phyloP scores from a whole-genome alignment of 2,888 invertebrate genomes.

The Epicampocera succincta region DNA sequence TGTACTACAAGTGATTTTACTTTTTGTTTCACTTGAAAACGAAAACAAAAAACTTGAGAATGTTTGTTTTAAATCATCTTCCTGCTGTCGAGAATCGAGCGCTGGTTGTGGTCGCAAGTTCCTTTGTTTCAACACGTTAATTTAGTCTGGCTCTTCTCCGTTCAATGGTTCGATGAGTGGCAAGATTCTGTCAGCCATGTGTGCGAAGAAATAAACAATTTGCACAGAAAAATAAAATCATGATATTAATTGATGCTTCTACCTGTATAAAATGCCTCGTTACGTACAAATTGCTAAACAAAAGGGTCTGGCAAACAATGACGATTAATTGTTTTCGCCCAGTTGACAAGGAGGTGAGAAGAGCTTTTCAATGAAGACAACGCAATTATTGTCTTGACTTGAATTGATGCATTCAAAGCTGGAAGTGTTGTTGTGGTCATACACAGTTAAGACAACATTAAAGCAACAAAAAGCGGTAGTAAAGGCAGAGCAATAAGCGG shows the following conservation, averaged over 20 bases:
- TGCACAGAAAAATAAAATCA: slow-evolving; percentile 7
- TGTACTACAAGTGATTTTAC: slow-evolving; percentile 16
- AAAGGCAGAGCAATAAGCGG: neutral
- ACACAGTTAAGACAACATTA: slow-evolving; percentile 1
- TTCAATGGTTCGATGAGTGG: slow-evolving; percentile 8
- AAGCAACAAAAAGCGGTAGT: slow-evolving; percentile 15
- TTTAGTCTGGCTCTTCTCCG: slow-evolving; percentile 6
- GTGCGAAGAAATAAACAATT: slow-evolving; percentile 36
- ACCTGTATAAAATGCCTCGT: slow-evolving; percentile 61
- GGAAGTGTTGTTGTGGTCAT: slow-evolving; percentile 18
- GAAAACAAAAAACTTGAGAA: slow-evolving; percentile 6
- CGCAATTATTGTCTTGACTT: slow-evolving; percentile 34
- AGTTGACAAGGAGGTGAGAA: slow-evolving; percentile 28
- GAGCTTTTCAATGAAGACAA: slow-evolving; percentile 25
- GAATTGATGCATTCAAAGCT: slow-evolving; percentile 12
- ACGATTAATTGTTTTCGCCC: slow-evolving; percentile 1
- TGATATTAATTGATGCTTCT: slow-evolving; percentile 22
- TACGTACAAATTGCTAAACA: slow-evolving; percentile 61
- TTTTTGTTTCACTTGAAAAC: neutral
- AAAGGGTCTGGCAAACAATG: slow-evolving; percentile 6
- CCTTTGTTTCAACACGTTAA: slow-evolving; percentile 60
- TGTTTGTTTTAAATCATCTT: slow-evolving; percentile 53
- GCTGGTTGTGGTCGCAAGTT: slow-evolving; percentile 30
- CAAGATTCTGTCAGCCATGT: slow-evolving; percentile 44
- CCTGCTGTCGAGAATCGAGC: slow-evolving; percentile 47